Conservation (phyloP, 2,888 invertebrate genomes). For the Tinea semifulvella region DNA sequence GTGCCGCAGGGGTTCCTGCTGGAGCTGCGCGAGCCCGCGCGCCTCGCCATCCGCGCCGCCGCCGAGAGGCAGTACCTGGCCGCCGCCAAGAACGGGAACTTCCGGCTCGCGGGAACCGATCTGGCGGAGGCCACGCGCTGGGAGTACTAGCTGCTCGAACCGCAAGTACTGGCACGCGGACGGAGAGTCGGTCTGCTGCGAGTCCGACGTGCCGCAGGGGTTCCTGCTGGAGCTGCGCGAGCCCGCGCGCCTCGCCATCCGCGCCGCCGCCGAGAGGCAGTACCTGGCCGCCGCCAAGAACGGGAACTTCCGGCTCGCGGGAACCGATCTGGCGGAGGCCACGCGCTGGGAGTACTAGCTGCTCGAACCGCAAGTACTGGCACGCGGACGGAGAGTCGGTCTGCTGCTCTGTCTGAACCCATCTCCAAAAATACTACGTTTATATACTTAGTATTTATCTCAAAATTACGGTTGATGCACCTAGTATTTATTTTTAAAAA, state of each 20-base stretch:
- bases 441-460: too few relatives aligned
- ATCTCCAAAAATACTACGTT: too few relatives aligned
- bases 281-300: slow-evolving; percentile 92
- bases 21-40: slow-evolving; percentile 91
- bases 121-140: slow-evolving; percentile 87
- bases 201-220: slow-evolving; percentile 81
- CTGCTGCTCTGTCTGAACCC: too few relatives aligned
- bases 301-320: slow-evolving; percentile 87
- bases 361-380: slow-evolving; percentile 91
- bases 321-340: slow-evolving; percentile 78
- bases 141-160: slow-evolving; percentile 87
- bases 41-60: slow-evolving; percentile 86
- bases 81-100: slow-evolving; percentile 91
- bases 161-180: slow-evolving; percentile 95
- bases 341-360: slow-evolving; percentile 94
- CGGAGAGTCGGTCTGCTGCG: slow-evolving; percentile 86
- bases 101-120: slow-evolving; percentile 83
- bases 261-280: slow-evolving; percentile 75
- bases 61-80: slow-evolving; percentile 81
- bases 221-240: slow-evolving; percentile 94
- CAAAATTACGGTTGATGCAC: too few relatives aligned
- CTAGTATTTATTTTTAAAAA: too few relatives aligned
- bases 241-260: slow-evolving; percentile 92
- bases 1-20: slow-evolving; percentile 86
- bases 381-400: slow-evolving; percentile 89